These are phyloP conservation scores for Cossypha niveicapilla DNA, from an alignment of 2,797 vertebrate genomes.

Conservation along the genomic window DNA sequence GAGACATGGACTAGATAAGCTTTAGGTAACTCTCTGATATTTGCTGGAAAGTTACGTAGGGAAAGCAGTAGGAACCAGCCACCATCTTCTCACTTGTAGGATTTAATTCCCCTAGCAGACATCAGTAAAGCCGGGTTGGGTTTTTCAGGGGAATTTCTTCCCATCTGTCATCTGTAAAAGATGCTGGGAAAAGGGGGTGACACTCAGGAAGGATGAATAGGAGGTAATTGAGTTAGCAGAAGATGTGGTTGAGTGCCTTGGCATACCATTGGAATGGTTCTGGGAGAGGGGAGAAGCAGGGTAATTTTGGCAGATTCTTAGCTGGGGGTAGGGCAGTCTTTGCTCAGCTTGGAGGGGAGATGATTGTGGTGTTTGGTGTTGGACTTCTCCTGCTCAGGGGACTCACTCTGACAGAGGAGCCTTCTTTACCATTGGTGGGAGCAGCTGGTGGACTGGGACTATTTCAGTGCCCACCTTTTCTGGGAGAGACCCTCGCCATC, in stretches of 20 bases:
- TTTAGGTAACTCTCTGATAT: neutral
- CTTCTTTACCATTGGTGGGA: neutral
- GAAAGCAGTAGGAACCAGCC: neutral
- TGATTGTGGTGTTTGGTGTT: neutral
- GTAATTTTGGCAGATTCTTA: neutral
- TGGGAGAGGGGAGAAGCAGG: neutral
- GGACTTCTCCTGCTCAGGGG: neutral
- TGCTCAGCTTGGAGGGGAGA: neutral
- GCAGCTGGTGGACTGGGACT: neutral
- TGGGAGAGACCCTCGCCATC: rapidly evolving
- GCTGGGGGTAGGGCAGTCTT: neutral
- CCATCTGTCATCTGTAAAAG: neutral
- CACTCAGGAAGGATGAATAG: too few relatives aligned
- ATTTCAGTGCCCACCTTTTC: rapidly evolving
- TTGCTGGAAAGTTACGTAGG: neutral
- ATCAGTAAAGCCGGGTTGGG: neutral
- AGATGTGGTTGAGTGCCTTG: neutral
- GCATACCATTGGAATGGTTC: neutral
- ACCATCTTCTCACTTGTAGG: neutral
- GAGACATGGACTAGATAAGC: neutral
- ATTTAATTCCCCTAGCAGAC: neutral
- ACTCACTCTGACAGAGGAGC: rapidly evolving
- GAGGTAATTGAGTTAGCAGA: too few relatives aligned
- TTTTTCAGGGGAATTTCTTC: neutral
- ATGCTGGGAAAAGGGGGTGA: too few relatives aligned